Base-by-base conservation (phyloP, 2,797 vertebrate genomes). In the Rhyacichthys aspro region DNA sequence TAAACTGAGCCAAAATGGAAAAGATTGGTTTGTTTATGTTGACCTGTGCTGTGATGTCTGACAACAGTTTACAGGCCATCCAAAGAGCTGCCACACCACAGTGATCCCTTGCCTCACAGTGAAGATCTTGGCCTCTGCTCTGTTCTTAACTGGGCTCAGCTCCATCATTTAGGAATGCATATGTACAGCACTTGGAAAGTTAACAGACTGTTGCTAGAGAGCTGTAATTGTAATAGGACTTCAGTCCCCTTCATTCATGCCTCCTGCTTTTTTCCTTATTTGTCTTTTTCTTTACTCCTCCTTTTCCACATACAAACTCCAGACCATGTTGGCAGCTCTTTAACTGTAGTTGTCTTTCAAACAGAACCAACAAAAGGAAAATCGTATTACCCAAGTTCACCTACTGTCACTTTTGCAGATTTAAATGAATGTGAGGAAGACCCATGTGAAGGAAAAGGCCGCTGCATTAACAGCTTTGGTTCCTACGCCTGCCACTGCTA, bases 401-500 rank as follows among this genome's bases (percentile, higher is more conserved):
- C 23, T 28, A 28, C 23, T 53, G 36, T 23, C 37, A 1, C 23
- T 2, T 15, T 38, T 53, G 2, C 74, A 98, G 96, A 98, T 87
- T 85, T 95, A 63, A 92, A 98, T 0, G 96, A 98, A 68, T 98
- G 96, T 74, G 90, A 94, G 47, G 83, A 85, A 43, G 89, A 94
- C 56, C 93, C 94, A 8, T 98, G 96, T 42, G 88, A 85, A 34
- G 94, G 92, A 43, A 96, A 88, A 76, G 96, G 95, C 14, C 93
- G 48, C 70, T 98, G 96, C 45, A 62, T 95, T 47, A 98, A 98
- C 89, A 94, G 60, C 0, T 81, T 93, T 43, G 96, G 96, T 57
- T 97, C 95, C 76, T 97, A 94, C 65, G 90, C 90, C 55, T 98
- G 96, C 63, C 88, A 94, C 34, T 98, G 96, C 88, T 88, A 93